Percentiles rank a stretch among this genome's conserved stretches.
Evolutionary conservation across 2,888 invertebrate genomes (phyloP).

Genomic region (Prostheceraeus crozeri): DNA sequence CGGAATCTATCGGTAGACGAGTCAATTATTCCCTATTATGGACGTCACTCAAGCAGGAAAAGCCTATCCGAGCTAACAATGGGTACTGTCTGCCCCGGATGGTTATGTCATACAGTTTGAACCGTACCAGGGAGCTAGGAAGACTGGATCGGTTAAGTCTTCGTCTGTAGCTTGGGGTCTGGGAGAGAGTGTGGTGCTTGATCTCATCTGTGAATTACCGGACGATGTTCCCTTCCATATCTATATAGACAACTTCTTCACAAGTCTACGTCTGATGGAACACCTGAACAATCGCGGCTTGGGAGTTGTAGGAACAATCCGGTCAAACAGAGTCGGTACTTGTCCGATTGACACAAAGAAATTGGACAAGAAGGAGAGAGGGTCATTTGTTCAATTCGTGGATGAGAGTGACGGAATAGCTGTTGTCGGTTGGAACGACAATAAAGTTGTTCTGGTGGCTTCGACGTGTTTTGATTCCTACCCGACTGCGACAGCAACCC

Average conservation of each 20-base stretch:
- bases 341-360: slow-evolving; percentile 11
- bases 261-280: slow-evolving; percentile 6
- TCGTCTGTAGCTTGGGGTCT: slow-evolving; percentile 3
- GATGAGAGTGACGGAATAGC: not conserved
- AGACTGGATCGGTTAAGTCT: not conserved
- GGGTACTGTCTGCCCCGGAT: not conserved
- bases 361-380: slow-evolving; percentile 17
- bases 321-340: not conserved
- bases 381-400: not conserved
- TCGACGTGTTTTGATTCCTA: slow-evolving; percentile 6
- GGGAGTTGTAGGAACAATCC: slow-evolving; percentile 13
- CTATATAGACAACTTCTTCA: slow-evolving; percentile 14
- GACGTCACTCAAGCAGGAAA: not conserved
- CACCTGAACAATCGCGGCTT: slow-evolving; percentile 1
- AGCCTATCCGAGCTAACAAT: not conserved
- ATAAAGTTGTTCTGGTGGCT: slow-evolving; percentile 14
- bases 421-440: slow-evolving; percentile 13
- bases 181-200: slow-evolving; percentile 12
- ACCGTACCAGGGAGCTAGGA: not conserved
- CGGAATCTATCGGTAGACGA: slow-evolving; percentile 3
- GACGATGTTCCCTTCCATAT: slow-evolving; percentile 2
- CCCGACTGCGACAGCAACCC: not conserved
- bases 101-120: slow-evolving; percentile 8
- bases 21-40: slow-evolving; percentile 4
- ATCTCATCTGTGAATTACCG: slow-evolving; percentile 3